Evolutionary conservation across 1,140 invertebrate species (phyloP).

Genomic region (Neodiprion fabricii): DNA sequence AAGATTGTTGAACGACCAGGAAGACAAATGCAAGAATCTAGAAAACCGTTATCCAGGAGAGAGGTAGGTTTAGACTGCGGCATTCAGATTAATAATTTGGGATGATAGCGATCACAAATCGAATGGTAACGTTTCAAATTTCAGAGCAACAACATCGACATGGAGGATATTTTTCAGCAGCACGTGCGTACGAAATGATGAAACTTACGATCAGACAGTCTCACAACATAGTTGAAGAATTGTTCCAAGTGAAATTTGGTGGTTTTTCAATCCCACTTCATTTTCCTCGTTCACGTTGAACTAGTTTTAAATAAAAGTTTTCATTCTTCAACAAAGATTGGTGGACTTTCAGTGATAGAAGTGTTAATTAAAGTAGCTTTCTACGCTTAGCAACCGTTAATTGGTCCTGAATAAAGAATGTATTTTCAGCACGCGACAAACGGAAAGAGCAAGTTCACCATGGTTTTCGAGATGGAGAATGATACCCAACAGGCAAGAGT

Average conservation of each 20-base stretch:
- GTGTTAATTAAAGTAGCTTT: too few relatives aligned
- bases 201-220: not conserved
- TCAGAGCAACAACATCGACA: conserved; percentile 73
- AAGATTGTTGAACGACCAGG: conserved; percentile 80
- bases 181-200: conserved; percentile 60
- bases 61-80: conserved; percentile 58
- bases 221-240: too few relatives aligned
- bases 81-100: conserved; percentile 17
- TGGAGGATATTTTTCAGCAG: conserved; percentile 71
- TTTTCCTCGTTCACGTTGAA: too few relatives aligned
- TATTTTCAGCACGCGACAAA: conserved; percentile 50
- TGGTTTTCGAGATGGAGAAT: conserved; percentile 79
- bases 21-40: conserved; percentile 61
- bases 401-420: conserved; percentile 2
- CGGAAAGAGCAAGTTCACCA: conserved; percentile 72
- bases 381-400: too few relatives aligned
- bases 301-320: too few relatives aligned
- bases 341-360: too few relatives aligned
- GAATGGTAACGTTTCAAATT: conserved; percentile 17
- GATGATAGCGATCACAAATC: not conserved
- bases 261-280: too few relatives aligned
- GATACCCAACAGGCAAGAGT: conserved; percentile 64
- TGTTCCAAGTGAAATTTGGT: too few relatives aligned
- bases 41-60: conserved; percentile 71
- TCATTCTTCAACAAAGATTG: too few relatives aligned